Percentiles rank a stretch among this genome's conserved stretches.
Evolutionary conservation across 1,140 invertebrate genomes (phyloP).

Genomic region (Zophobas morio): DNA sequence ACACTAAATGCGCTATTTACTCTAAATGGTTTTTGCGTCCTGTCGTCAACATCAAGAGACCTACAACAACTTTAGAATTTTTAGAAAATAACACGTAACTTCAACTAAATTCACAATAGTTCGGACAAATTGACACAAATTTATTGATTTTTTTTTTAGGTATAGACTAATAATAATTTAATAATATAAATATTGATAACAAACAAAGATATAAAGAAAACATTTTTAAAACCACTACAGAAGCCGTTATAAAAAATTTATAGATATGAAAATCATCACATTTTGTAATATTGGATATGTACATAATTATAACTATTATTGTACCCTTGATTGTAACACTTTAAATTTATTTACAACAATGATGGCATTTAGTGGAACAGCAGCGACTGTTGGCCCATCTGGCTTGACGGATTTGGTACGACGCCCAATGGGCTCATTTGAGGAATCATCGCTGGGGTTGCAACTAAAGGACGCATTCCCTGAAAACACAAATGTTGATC

Average conservation of each 20-base stretch:
- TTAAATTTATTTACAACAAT: slow-evolving; percentile 50
- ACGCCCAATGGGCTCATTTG: slow-evolving; percentile 56
- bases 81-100: slow-evolving; percentile 5
- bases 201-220: slow-evolving; percentile 13
- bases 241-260: slow-evolving; percentile 51
- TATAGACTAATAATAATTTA: slow-evolving; percentile 36
- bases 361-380: slow-evolving; percentile 62
- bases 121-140: slow-evolving; percentile 22
- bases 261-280: slow-evolving; percentile 52
- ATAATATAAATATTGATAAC: slow-evolving; percentile 40
- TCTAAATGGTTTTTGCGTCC: slow-evolving; percentile 13
- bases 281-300: slow-evolving; percentile 49
- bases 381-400: slow-evolving; percentile 61
- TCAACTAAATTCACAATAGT: not conserved
- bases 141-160: slow-evolving; percentile 3
- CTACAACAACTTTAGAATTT: slow-evolving; percentile 40
- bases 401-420: slow-evolving; percentile 57
- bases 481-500: slow-evolving; percentile 42
- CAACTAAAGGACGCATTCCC: slow-evolving; percentile 63
- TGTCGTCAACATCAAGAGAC: slow-evolving; percentile 5
- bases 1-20: slow-evolving; percentile 19
- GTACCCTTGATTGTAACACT: slow-evolving; percentile 55
- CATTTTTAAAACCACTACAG: slow-evolving; percentile 31
- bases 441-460: slow-evolving; percentile 59
- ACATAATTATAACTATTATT: slow-evolving; percentile 52